phyloP scores from a whole-genome alignment of 2,888 invertebrate genomes.

The Drosophila atripex region DNA sequence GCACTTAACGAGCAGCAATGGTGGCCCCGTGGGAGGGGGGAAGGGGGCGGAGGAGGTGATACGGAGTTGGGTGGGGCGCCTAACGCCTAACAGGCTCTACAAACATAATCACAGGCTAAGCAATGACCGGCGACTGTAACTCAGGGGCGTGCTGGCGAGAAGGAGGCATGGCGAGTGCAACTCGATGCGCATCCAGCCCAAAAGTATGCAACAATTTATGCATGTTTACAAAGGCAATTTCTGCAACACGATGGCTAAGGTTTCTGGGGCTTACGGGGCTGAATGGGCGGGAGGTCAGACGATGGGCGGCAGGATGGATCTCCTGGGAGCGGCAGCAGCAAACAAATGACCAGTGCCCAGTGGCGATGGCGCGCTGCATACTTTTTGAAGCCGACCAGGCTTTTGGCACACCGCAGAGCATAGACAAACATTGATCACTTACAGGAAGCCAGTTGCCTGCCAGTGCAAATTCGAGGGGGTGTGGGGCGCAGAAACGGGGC shows the following conservation, averaged over 20 bases:
- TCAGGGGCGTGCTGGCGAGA: constrained; percentile 4
- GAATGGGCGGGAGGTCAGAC: neutral
- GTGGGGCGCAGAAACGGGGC: neutral
- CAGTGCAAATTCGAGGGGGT: constrained; percentile 5
- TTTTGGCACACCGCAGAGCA: constrained; percentile 64
- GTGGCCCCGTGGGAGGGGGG: neutral
- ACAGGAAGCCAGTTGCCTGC: constrained; percentile 60
- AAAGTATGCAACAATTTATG: constrained; percentile 79
- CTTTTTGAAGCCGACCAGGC: constrained; percentile 42
- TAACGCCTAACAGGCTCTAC: constrained; percentile 51
- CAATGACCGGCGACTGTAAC: constrained; percentile 46
- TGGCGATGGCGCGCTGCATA: constrained; percentile 53
- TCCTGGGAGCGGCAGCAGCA: constrained; percentile 27
- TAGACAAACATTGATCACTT: constrained; percentile 79
- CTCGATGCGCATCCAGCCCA: constrained; percentile 39
- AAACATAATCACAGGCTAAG: constrained; percentile 79
- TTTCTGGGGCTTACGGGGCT: neutral
- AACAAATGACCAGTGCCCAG: constrained; percentile 67
- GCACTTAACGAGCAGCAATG: constrained; percentile 58
- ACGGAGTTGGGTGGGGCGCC: constrained; percentile 15
- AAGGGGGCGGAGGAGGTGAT: neutral
- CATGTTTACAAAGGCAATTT: constrained; percentile 75
- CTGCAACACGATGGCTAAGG: constrained; percentile 23
- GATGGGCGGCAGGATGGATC: neutral
- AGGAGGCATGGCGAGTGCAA: constrained; percentile 21